Percentiles rank a stretch among this genome's conserved stretches.
Conservation (phyloP, 2,888 invertebrate species). For the Drosophila ustulata region DNA sequence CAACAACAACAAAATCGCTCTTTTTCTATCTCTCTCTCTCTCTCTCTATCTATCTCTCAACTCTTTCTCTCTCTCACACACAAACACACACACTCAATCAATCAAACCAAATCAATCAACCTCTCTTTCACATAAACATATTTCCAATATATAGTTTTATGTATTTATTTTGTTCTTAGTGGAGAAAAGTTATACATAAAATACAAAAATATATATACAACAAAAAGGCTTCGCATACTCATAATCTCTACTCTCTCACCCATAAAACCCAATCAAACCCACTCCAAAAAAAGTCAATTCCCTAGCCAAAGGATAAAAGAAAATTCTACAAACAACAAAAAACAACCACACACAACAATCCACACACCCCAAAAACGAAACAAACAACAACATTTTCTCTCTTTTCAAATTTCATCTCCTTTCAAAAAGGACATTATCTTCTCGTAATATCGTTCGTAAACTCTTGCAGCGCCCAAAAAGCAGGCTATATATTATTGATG, state of each 20-base stretch:
- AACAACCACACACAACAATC: constrained; percentile 25
- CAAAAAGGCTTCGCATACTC: constrained; percentile 80
- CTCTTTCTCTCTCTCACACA: constrained; percentile 38
- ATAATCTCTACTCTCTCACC: constrained; percentile 65
- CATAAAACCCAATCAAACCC: constrained; percentile 11
- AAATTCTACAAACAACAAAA: constrained; percentile 6
- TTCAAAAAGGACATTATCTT: constrained; percentile 2
- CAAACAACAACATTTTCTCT: constrained; percentile 36
- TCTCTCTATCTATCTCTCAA: constrained; percentile 16
- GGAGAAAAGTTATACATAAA: constrained; percentile 76
- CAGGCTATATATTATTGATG: constrained; percentile 19
- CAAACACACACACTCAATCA: constrained; percentile 20
- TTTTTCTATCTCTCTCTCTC: constrained; percentile 36
- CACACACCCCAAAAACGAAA: constrained; percentile 10
- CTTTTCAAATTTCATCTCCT: constrained; percentile 17
- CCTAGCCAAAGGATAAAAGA: neutral
- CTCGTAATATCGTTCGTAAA: constrained; percentile 23
- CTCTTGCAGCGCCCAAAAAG: constrained; percentile 37
- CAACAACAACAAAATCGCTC: constrained; percentile 48
- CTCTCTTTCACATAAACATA: constrained; percentile 46
- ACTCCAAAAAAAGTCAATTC: constrained; percentile 10
- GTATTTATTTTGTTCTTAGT: constrained; percentile 69
- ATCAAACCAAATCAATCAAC: neutral
- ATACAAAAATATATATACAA: constrained; percentile 35
- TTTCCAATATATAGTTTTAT: constrained; percentile 61